Percentiles rank a stretch among this genome's conserved stretches.
Conservation (phyloP, 1,140 invertebrate species). For the Diachasma alloeum region DNA sequence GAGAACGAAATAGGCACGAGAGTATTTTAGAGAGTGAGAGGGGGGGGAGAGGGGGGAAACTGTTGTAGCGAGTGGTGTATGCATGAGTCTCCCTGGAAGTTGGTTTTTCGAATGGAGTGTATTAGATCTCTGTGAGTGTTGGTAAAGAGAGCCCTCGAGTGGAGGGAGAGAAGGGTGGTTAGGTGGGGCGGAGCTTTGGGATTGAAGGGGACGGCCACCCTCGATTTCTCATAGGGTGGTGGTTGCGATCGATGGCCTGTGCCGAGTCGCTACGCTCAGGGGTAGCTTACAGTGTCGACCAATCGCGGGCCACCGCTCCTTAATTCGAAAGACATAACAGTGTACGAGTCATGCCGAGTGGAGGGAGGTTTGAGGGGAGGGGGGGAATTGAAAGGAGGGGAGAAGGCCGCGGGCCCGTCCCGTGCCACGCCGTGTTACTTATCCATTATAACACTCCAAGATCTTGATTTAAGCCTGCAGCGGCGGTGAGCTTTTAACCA, state of each 20-base stretch:
- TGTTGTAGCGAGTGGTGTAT: slow-evolving; percentile 31
- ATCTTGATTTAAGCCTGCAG: slow-evolving; percentile 67
- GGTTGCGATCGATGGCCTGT: slow-evolving; percentile 53
- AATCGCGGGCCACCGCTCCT: slow-evolving; percentile 48
- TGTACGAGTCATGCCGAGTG: slow-evolving; percentile 23
- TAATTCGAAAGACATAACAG: slow-evolving; percentile 54
- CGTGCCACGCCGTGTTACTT: slow-evolving; percentile 64
- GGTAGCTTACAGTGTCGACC: slow-evolving; percentile 47
- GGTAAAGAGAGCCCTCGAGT: slow-evolving; percentile 16
- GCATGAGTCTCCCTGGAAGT: slow-evolving; percentile 14
- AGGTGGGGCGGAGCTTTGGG: slow-evolving; percentile 45
- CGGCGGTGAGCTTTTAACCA: slow-evolving; percentile 66
- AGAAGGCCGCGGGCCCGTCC: slow-evolving; percentile 38
- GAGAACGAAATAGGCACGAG: slow-evolving; percentile 25
- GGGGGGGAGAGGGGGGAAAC: neutral
- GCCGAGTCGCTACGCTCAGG: slow-evolving; percentile 41
- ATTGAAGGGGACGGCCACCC: slow-evolving; percentile 41
- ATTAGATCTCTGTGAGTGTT: slow-evolving; percentile 12
- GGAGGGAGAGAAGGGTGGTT: slow-evolving; percentile 17
- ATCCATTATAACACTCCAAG: slow-evolving; percentile 68
- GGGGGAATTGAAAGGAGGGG: slow-evolving; percentile 25
- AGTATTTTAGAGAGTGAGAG: neutral
- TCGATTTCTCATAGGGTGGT: slow-evolving; percentile 51
- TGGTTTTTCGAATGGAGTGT: slow-evolving; percentile 19
- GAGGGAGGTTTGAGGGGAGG: neutral